phyloP scores from a whole-genome alignment of 2,113 vertebrate genomes.

The Calypte anna region DNA sequence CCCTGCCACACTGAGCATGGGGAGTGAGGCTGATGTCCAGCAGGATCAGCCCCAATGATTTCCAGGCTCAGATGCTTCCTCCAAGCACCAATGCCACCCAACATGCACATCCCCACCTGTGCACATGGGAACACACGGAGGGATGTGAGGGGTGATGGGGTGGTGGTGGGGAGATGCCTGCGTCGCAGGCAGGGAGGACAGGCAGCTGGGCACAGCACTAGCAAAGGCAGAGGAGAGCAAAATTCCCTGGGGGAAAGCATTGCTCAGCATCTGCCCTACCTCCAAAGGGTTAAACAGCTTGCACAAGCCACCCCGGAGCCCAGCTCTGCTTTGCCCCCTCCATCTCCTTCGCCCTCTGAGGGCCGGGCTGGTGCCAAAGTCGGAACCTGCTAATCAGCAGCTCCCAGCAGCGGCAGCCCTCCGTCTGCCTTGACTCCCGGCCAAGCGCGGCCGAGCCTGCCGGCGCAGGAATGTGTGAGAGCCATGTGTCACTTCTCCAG shows the following conservation, averaged over 20 bases:
- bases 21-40: neutral
- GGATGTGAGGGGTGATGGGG: neutral
- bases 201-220: neutral
- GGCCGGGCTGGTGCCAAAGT: slow-evolving; percentile 78
- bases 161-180: neutral
- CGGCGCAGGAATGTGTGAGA: slow-evolving; percentile 95
- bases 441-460: slow-evolving; percentile 82
- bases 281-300: slow-evolving; percentile 17
- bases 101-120: neutral
- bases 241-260: neutral
- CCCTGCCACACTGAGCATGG: neutral
- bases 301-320: neutral
- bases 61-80: neutral
- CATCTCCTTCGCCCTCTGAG: slow-evolving; percentile 68
- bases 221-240: neutral
- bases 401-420: slow-evolving; percentile 70
- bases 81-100: rapidly evolving
- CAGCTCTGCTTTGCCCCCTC: slow-evolving; percentile 44
- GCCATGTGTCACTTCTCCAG: slow-evolving; percentile 97
- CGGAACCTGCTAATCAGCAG: slow-evolving; percentile 80
- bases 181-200: neutral
- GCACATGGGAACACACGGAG: rapidly evolving
- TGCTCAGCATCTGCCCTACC: neutral
- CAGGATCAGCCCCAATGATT: neutral
- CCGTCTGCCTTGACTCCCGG: slow-evolving; percentile 75